A percentile compares a stretch with the other conserved stretches of the same genome.
phyloP scores from a whole-genome alignment of 2,888 invertebrate species.

The Ditylenchus weischeri region DNA sequence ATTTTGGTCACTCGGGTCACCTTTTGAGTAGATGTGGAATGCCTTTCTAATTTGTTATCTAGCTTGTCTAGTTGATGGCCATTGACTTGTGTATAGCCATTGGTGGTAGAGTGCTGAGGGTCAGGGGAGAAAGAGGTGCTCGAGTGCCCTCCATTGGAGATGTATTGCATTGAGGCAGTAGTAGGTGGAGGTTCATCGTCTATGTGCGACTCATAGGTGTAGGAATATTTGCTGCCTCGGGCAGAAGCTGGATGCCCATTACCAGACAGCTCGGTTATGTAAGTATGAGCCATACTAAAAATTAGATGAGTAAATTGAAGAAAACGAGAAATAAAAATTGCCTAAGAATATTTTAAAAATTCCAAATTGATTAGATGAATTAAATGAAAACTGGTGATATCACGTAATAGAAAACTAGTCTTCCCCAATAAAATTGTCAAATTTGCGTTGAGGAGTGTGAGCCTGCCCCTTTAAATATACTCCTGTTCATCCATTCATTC shows the following conservation, averaged over 20 bases:
- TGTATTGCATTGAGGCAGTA: constrained; percentile 1
- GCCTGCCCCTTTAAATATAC: no score
- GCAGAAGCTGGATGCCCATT: constrained; percentile 43
- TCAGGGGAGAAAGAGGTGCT: constrained; percentile 9
- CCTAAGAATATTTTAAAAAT: no score
- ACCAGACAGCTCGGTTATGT: constrained; percentile 53
- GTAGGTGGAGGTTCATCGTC: constrained; percentile 33
- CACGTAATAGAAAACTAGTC: no score
- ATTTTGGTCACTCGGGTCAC: constrained; percentile 58
- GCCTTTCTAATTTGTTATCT: constrained; percentile 33
- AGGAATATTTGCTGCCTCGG: constrained; percentile 50
- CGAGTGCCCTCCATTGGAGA: background rate
- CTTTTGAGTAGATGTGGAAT: constrained; percentile 47
- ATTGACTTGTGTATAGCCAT: constrained; percentile 23
- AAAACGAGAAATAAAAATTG: no score
- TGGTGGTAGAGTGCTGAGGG: background rate
- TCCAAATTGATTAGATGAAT: no score
- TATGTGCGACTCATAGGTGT: constrained; percentile 50
- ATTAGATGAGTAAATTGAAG: background rate
- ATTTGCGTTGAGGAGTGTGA: no score
- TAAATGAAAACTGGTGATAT: no score
- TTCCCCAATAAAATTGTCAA: no score
- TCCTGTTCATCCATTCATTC: no score
- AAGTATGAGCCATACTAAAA: constrained; percentile 55
- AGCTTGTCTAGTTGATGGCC: constrained; percentile 38